These are phyloP conservation scores for Hyles lineata DNA, from an alignment of 2,888 invertebrate genomes.

Conservation along the genomic window DNA sequence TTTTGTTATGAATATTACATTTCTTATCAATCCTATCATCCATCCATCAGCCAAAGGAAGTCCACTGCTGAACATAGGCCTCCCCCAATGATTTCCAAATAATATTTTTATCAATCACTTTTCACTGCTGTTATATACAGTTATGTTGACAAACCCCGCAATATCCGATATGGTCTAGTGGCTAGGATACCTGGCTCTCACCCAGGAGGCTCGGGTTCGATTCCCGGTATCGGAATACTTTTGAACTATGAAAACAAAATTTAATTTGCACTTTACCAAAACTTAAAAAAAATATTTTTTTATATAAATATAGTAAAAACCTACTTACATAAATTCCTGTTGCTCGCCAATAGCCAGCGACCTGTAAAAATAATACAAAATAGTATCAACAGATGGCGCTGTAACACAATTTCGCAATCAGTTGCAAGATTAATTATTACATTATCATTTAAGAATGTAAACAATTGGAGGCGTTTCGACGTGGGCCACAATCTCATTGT, in stretches of 20 bases:
- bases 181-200: slow-evolving; percentile 90
- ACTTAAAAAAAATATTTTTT: not conserved
- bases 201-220: slow-evolving; percentile 88
- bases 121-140: not conserved
- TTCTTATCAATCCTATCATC: too few relatives aligned
- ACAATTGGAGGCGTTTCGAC: slow-evolving; percentile 56
- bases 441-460: slow-evolving; percentile 61
- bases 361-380: not conserved
- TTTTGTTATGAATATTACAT: too few relatives aligned
- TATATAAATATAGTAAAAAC: not conserved
- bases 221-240: slow-evolving; percentile 83
- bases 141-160: slow-evolving; percentile 24
- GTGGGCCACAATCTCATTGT: slow-evolving; percentile 66
- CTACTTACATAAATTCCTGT: not conserved
- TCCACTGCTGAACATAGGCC: too few relatives aligned
- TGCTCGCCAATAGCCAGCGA: not conserved
- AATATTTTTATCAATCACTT: too few relatives aligned
- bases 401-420: not conserved
- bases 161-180: slow-evolving; percentile 80
- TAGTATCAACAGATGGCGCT: slow-evolving; percentile 28
- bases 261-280: not conserved
- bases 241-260: not conserved
- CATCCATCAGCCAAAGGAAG: too few relatives aligned
- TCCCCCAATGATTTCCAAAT: too few relatives aligned
- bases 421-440: slow-evolving; percentile 48